Base-by-base conservation (phyloP, 2,888 invertebrate species). In the Aspidiotus destructor region DNA sequence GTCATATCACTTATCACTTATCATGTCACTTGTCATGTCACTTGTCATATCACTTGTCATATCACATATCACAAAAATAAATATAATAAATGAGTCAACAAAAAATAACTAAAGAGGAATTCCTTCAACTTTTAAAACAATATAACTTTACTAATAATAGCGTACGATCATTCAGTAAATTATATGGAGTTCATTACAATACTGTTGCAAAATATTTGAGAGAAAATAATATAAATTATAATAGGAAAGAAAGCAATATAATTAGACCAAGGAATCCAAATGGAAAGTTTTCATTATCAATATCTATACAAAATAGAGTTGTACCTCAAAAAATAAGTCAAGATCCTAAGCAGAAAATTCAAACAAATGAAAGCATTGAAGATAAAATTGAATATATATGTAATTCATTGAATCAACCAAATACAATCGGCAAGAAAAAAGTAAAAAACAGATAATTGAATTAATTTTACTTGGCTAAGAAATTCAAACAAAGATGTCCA, bases 1-100 rank as follows among this genome's bases (percentile, higher is more conserved):
- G n/a, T n/a, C n/a, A n/a, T n/a, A n/a, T n/a, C n/a, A n/a, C n/a
- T n/a, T n/a, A n/a, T n/a, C n/a, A n/a, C n/a, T n/a, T n/a, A n/a
- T n/a, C n/a, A n/a, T n/a, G n/a, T n/a, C n/a, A n/a, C n/a, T n/a
- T n/a, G n/a, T n/a, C n/a, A n/a, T 17, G 28, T 17, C 57, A 57
- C 15, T 57, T 57, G 7, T 57, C 57, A 57, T 57, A 16, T 57
- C 28, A 57, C 28, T 57, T 16, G 28, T 57, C 57, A 57, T 17
- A 57, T 57, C 57, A 57, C 28, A 16, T 57, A 57, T 57, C 57
- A 57, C 57, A 57, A 57, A 57, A 57, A 57, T 16, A 3, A 57
- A 48, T 48, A 57, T 16, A 16, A 57, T 57, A 57, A 57, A 28
- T 57, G 57, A 57, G 28, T 17, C 15, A 57, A 57, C 16, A 57